A percentile compares a stretch with the other conserved stretches of the same genome.
phyloP scores from a whole-genome alignment of 2,888 invertebrate genomes.

The Ophraella communa region DNA sequence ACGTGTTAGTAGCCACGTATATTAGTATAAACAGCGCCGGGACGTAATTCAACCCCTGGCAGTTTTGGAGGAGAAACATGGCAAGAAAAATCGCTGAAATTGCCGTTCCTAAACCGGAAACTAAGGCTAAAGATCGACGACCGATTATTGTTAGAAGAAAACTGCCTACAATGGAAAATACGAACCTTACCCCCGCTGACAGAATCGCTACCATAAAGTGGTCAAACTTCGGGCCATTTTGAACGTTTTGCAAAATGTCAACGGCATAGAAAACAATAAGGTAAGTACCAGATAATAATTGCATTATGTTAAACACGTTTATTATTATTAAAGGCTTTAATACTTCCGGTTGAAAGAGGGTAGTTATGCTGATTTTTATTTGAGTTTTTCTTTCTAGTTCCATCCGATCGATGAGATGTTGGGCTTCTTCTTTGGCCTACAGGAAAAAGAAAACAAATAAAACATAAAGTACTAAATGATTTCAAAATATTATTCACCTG shows the following conservation, averaged over 20 bases:
- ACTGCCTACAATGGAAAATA: constrained; percentile 71
- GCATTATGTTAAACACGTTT: constrained; percentile 74
- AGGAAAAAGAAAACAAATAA: constrained; percentile 30
- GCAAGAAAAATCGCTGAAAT: constrained; percentile 69
- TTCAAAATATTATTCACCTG: constrained; percentile 54
- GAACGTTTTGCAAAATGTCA: constrained; percentile 69
- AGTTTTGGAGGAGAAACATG: constrained; percentile 60
- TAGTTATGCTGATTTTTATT: constrained; percentile 54
- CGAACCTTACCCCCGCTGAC: constrained; percentile 71
- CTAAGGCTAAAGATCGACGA: constrained; percentile 69
- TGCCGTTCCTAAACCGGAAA: constrained; percentile 73
- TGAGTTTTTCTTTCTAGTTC: constrained; percentile 62
- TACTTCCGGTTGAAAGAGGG: constrained; percentile 65
- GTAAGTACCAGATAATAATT: constrained; percentile 78
- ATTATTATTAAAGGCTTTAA: constrained; percentile 76
- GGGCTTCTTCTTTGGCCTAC: constrained; percentile 69
- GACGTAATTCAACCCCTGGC: constrained; percentile 54
- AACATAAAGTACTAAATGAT: no score
- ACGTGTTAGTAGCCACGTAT: constrained; percentile 77
- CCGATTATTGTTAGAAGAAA: constrained; percentile 69
- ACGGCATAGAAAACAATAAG: constrained; percentile 81
- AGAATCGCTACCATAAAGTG: constrained; percentile 70
- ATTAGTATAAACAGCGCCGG: constrained; percentile 64
- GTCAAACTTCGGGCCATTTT: constrained; percentile 59
- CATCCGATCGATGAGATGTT: constrained; percentile 67